phyloP scores from a whole-genome alignment of 2,888 invertebrate genomes.

The Coleophora deauratella region DNA sequence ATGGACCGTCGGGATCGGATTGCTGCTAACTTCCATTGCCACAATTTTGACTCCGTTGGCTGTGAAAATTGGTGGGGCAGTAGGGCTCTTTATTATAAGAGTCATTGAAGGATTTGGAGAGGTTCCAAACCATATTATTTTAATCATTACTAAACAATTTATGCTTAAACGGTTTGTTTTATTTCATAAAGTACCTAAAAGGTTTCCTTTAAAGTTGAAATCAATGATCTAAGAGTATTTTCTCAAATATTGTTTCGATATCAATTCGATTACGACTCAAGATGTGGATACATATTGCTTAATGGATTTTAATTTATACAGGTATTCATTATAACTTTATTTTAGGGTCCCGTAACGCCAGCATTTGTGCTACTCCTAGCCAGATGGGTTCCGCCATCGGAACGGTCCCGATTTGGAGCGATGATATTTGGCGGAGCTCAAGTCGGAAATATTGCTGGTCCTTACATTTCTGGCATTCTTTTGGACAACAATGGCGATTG shows the following conservation, averaged over 20 bases:
- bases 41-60: constrained; percentile 84
- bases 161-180: no score
- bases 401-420: constrained; percentile 72
- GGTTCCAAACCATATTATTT: constrained; percentile 44
- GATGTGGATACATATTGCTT: no score
- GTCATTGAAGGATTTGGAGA: constrained; percentile 76
- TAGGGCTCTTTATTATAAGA: constrained; percentile 70
- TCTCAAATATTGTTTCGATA: no score
- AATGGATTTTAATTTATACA: no score
- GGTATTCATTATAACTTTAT: constrained; percentile 5
- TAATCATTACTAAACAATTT: constrained; percentile 1
- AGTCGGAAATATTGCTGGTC: constrained; percentile 69
- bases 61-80: constrained; percentile 71
- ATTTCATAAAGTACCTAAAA: no score
- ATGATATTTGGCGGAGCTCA: constrained; percentile 76
- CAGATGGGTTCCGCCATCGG: constrained; percentile 74
- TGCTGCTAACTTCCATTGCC: constrained; percentile 84
- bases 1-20: constrained; percentile 84
- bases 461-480: constrained; percentile 60
- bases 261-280: no score
- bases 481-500: constrained; percentile 63
- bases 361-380: constrained; percentile 76
- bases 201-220: no score
- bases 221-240: no score
- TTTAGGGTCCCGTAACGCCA: constrained; percentile 73